These are phyloP conservation scores for Salvator merianae DNA, from an alignment of 2,113 vertebrate genomes.

Conservation along the genomic window DNA sequence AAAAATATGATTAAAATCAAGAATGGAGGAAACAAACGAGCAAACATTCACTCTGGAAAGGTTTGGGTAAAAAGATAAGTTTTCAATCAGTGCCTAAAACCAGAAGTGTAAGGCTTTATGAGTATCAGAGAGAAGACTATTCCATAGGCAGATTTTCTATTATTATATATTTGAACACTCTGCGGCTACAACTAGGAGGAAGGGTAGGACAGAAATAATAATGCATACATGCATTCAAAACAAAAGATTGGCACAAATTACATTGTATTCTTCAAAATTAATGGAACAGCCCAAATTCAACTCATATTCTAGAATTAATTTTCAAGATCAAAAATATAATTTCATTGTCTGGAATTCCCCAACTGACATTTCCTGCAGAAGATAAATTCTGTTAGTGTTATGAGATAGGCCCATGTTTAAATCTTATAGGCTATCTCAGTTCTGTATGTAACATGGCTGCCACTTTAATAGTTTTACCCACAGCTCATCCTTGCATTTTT, in stretches of 20 bases:
- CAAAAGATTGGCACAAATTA: not conserved
- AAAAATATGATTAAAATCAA: no score
- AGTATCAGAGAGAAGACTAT: no score
- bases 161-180: no score
- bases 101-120: no score
- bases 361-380: constrained; percentile 14
- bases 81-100: no score
- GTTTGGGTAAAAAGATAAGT: no score
- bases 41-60: no score
- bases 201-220: no score
- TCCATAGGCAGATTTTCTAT: no score
- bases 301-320: not conserved
- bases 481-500: constrained; percentile 47
- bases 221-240: not conserved
- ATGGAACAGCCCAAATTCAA: not conserved
- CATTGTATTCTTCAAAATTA: not conserved
- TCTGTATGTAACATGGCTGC: constrained; percentile 49
- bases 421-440: constrained; percentile 22
- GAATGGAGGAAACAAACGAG: no score
- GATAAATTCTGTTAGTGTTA: not conserved
- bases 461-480: constrained; percentile 57
- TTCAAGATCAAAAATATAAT: not conserved
- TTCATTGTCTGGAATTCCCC: not conserved
- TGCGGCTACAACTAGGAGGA: not conserved
- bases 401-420: not conserved